Base-by-base conservation (phyloP, 2,888 invertebrate species). In the Caenorhabditis doughertyi region DNA sequence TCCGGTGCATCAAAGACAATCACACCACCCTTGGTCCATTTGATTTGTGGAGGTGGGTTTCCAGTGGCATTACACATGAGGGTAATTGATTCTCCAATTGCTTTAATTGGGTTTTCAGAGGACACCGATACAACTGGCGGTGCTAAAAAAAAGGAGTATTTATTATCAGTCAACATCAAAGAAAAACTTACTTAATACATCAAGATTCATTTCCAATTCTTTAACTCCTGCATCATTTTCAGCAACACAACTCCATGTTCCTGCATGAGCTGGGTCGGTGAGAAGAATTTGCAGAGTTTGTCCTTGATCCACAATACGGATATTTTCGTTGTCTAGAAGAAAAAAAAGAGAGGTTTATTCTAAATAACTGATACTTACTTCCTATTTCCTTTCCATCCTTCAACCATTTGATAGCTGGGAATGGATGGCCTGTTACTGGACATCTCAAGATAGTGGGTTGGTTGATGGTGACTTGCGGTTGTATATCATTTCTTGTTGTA, bases 21-120 rank as follows among this genome's bases (percentile, higher is more conserved):
- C 21, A 94, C 94, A 2, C 95, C 95, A 91, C 95, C 84, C 86
- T 90, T 90, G 23, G 72, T 80, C 92, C 93, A 93, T 23, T 79
- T 84, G 81, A 87, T 73, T 92, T 90, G 82, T 1, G 93, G 92
- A 3, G 77, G 55, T 0, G 93, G 93, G 67, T 92, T 92, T 5
- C 93, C 93, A 35, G 89, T 87, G 3, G 92, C 92, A 16, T 92
- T 89, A 87, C 93, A 93, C 84, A 92, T 89, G 55, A 93, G 87
- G 3, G 92, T 90, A 13, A 92, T 92, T 8, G 92, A 92, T 35
- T 88, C 85, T 27, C 90, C 91, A 21, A 91, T 73, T 94, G 25
- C 87, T 29, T 87, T 84, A 35, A 89, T 88, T 4, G 87, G 73
- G 21, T 85, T 85, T 25, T 87, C 87, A 16, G 87, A 89, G 11